Evolutionary conservation across 1,140 invertebrate genomes (phyloP).

Genomic region (Dreissena polymorpha): DNA sequence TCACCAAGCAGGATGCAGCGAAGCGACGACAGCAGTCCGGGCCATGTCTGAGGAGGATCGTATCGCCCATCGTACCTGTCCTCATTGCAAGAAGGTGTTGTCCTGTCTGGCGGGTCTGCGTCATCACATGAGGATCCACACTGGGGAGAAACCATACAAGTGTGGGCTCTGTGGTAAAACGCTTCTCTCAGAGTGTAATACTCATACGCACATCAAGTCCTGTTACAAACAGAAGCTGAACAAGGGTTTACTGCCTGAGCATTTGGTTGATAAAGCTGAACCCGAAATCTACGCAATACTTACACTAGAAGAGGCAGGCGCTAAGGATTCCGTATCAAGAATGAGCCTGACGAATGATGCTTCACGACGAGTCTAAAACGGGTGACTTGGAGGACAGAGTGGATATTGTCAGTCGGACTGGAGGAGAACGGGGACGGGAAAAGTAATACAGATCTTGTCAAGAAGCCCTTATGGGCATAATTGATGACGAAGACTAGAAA

Average conservation of each 20-base stretch:
- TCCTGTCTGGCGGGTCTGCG: constrained; percentile 45
- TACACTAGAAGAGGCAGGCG: constrained; percentile 4
- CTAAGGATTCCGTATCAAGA: not conserved
- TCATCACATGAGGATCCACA: constrained; percentile 93
- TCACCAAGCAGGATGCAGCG: not conserved
- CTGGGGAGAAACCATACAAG: constrained; percentile 98
- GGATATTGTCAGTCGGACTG: constrained; percentile 31
- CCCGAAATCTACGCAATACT: constrained; percentile 35
- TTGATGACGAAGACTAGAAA: constrained; percentile 18
- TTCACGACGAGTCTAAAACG: not conserved
- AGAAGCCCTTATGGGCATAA: constrained; percentile 46
- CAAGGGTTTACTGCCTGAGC: constrained; percentile 30
- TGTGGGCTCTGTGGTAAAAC: constrained; percentile 98
- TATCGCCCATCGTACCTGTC: constrained; percentile 25
- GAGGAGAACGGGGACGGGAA: constrained; percentile 18
- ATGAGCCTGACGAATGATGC: constrained; percentile 18
- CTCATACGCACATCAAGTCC: constrained; percentile 49
- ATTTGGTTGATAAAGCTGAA: constrained; percentile 11
- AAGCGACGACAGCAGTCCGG: constrained; percentile 3
- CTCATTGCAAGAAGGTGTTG: constrained; percentile 34
- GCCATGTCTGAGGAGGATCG: constrained; percentile 44
- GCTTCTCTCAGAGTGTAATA: constrained; percentile 94
- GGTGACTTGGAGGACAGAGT: not conserved
- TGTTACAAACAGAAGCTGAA: constrained; percentile 30
- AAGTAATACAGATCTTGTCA: constrained; percentile 46